A percentile compares a stretch with the other conserved stretches of the same genome.
Evolutionary conservation across 2,113 vertebrate genomes (phyloP).

Genomic region (Potamarius usumacintae): DNA sequence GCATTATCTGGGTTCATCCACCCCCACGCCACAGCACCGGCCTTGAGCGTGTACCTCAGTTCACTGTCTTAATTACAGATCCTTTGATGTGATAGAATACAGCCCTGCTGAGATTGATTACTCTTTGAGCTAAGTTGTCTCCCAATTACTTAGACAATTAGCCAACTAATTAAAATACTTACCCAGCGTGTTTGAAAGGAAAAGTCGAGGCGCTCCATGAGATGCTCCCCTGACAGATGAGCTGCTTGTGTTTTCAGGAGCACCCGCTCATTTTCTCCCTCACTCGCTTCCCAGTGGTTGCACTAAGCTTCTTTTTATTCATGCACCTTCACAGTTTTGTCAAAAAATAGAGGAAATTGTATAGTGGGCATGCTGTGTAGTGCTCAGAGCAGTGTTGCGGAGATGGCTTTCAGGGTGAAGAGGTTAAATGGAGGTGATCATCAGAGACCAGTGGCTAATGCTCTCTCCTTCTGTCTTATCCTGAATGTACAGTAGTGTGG

Average conservation of each 20-base stretch:
- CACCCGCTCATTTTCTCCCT: slow-evolving; percentile 28
- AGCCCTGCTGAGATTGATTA: slow-evolving; percentile 99
- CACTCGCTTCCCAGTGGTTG: neutral
- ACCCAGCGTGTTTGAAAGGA: slow-evolving; percentile 93
- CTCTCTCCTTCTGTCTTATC: slow-evolving; percentile 25
- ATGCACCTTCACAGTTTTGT: neutral
- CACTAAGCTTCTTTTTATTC: neutral
- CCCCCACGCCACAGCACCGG: slow-evolving; percentile 69
- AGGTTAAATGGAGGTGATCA: slow-evolving; percentile 60
- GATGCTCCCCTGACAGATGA: slow-evolving; percentile 81
- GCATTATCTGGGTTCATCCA: slow-evolving; percentile 72
- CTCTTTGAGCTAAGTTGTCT: slow-evolving; percentile 98
- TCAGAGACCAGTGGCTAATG: slow-evolving; percentile 46
- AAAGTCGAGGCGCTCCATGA: slow-evolving; percentile 73
- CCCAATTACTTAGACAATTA: slow-evolving; percentile 99
- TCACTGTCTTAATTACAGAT: slow-evolving; percentile 95
- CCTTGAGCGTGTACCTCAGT: slow-evolving; percentile 75
- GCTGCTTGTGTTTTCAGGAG: slow-evolving; percentile 77
- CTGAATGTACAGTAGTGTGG: slow-evolving; percentile 7
- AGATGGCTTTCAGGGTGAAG: slow-evolving; percentile 38
- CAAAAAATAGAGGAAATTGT: slow-evolving; percentile 16
- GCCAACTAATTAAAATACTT: slow-evolving; percentile 99
- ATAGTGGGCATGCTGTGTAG: slow-evolving; percentile 18
- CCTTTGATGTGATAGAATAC: slow-evolving; percentile 97
- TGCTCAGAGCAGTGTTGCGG: slow-evolving; percentile 13